Evolutionary conservation across 1,140 invertebrate species (phyloP).

Genomic region (Orussus abietinus): DNA sequence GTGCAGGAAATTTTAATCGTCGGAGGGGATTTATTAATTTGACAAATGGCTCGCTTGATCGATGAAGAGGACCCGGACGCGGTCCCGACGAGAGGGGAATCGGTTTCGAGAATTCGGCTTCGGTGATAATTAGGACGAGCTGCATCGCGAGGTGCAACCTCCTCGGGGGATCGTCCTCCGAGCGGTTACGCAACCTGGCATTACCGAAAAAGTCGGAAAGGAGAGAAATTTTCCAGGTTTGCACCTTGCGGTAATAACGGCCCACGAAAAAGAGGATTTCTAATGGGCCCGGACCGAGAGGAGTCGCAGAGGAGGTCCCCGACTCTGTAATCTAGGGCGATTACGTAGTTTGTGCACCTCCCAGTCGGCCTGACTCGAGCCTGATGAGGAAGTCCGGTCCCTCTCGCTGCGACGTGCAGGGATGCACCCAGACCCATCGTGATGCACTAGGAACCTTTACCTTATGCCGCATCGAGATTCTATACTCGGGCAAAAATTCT

Average conservation of each 20-base stretch:
- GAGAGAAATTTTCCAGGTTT: conserved; percentile 38
- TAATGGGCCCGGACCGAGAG: conserved; percentile 12
- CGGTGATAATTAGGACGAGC: not conserved
- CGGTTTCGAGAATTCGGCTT: conserved; percentile 14
- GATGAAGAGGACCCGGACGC: no score
- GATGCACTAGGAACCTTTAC: no score
- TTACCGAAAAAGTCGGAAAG: conserved; percentile 22
- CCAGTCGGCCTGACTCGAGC: no score
- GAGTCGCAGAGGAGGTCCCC: conserved; percentile 21
- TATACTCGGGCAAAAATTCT: no score
- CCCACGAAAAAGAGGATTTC: conserved; percentile 19
- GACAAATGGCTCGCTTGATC: not conserved
- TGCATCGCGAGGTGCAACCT: not conserved
- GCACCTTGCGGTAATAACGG: conserved; percentile 42
- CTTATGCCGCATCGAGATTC: no score
- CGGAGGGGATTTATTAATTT: no score
- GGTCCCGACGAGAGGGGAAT: no score
- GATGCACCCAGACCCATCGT: no score
- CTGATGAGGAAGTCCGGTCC: not conserved
- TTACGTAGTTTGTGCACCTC: conserved; percentile 33
- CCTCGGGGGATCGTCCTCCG: not conserved
- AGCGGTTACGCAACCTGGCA: conserved; percentile 20
- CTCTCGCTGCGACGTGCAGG: not conserved
- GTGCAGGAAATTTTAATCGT: no score
- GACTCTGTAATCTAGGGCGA: conserved; percentile 37